phyloP scores from a whole-genome alignment of 2,888 invertebrate species.

The Tuberolachnus salignus region DNA sequence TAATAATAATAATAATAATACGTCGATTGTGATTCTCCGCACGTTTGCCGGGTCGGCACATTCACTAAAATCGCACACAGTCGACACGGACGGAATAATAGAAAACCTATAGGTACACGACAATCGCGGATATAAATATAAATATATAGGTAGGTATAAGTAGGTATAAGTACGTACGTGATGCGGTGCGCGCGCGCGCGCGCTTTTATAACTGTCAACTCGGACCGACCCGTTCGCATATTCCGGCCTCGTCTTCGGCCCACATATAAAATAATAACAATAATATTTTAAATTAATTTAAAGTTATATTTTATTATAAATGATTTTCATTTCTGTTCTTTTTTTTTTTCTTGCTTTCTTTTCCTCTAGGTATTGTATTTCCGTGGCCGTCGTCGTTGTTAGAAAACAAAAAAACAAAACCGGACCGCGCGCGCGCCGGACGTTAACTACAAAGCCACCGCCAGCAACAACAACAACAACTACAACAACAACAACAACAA shows the following conservation, averaged over 20 bases:
- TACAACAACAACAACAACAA: neutral
- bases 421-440: neutral
- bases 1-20: neutral
- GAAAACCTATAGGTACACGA: neutral
- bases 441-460: no score
- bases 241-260: constrained; percentile 46
- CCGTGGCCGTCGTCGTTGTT: neutral
- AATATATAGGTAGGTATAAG: neutral
- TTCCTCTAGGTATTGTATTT: neutral
- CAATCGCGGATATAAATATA: neutral
- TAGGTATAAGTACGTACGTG: neutral
- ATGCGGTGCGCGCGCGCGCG: no score
- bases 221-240: neutral
- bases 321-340: neutral
- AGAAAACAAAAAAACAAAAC: no score
- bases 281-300: constrained; percentile 2
- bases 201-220: neutral
- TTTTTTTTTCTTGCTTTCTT: neutral
- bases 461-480: neutral
- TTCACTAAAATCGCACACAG: constrained; percentile 32
- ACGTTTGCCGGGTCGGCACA: constrained; percentile 30
- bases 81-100: no score
- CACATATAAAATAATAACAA: constrained; percentile 14
- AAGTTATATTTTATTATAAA: neutral
- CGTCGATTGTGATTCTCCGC: constrained; percentile 24